phyloP scores from a whole-genome alignment of 2,888 invertebrate species.

The Galeopsomyia nigrocyanea region DNA sequence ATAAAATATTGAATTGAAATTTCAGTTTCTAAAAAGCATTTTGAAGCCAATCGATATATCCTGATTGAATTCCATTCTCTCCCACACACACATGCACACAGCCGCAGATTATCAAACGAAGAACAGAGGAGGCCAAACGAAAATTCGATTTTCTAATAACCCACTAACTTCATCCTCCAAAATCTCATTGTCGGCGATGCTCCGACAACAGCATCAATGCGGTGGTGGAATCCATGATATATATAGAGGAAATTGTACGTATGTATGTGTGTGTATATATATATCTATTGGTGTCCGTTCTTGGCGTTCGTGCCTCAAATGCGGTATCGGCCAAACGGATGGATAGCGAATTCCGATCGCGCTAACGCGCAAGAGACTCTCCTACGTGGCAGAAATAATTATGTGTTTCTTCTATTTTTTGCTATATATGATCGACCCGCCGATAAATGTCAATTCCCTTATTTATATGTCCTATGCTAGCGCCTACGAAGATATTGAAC shows the following conservation, averaged over 20 bases:
- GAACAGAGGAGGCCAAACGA: too few species aligned
- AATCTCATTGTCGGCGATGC: conserved; percentile 3
- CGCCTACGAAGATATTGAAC: not conserved
- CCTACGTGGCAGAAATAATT: conserved; percentile 35
- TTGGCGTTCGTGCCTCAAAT: conserved; percentile 33
- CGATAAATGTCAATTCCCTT: not conserved
- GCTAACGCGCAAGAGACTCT: not conserved
- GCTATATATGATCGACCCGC: not conserved
- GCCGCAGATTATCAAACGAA: too few species aligned
- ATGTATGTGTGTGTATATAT: too few species aligned
- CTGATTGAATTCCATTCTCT: too few species aligned
- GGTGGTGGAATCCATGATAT: conserved; percentile 2
- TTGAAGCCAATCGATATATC: too few species aligned
- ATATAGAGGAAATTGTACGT: too few species aligned
- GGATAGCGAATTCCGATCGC: conserved; percentile 21
- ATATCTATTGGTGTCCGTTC: not conserved
- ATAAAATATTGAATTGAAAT: too few species aligned
- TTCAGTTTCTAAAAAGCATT: too few species aligned
- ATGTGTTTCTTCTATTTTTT: conserved; percentile 7
- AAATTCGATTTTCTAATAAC: too few species aligned
- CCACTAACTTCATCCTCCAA: not conserved
- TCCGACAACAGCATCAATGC: not conserved
- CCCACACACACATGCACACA: too few species aligned
- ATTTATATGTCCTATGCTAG: not conserved
- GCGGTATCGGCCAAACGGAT: conserved; percentile 11